Conservation (phyloP, 2,113 vertebrate species). For the Trogon melanurus region DNA sequence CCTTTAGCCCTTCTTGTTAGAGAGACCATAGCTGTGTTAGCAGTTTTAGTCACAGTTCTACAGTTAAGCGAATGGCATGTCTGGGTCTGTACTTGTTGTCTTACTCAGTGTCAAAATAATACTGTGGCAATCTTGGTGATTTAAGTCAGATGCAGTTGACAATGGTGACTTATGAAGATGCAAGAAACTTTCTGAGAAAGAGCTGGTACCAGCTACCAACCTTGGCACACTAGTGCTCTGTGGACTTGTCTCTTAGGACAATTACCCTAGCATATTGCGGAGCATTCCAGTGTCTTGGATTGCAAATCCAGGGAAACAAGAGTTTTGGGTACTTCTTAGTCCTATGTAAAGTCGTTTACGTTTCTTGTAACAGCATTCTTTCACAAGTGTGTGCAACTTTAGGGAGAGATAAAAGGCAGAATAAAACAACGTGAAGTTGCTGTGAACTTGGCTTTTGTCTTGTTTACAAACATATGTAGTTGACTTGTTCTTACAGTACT, state of each 20-base stretch:
- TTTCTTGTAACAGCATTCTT: background rate
- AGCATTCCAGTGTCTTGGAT: background rate
- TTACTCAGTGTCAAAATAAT: background rate
- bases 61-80: background rate
- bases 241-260: background rate
- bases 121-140: rapidly evolving
- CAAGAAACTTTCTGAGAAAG: background rate
- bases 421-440: background rate
- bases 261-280: background rate
- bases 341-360: rapidly evolving
- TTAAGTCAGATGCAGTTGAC: background rate
- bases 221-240: background rate
- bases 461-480: background rate
- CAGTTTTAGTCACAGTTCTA: background rate
- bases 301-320: background rate
- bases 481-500: background rate
- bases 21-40: background rate
- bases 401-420: background rate
- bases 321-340: background rate
- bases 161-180: background rate
- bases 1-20: background rate
- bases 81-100: background rate
- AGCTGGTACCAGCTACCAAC: background rate
- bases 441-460: background rate
- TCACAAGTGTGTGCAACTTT: background rate